These are phyloP conservation scores for Nylanderia fulva DNA, from an alignment of 1,140 invertebrate genomes.

Conservation along the genomic window DNA sequence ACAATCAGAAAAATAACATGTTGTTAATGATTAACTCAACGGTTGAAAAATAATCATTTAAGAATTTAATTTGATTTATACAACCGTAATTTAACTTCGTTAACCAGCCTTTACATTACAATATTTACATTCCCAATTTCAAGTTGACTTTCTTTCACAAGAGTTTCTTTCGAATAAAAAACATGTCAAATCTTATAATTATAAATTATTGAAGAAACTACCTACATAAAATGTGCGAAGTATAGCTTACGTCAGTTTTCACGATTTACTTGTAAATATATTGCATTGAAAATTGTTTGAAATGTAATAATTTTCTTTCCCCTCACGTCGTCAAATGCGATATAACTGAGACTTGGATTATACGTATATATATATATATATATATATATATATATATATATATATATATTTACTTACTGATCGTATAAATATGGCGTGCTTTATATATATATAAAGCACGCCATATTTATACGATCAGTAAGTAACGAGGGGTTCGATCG, in stretches of 20 bases:
- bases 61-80: background rate
- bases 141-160: background rate
- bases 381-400: no score
- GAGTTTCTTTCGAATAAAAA: background rate
- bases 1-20: background rate
- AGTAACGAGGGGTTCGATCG: slow-evolving; percentile 62
- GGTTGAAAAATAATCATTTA: background rate
- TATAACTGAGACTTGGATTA: background rate
- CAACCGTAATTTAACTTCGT: background rate
- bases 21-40: background rate
- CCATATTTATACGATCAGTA: slow-evolving; percentile 54
- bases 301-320: background rate
- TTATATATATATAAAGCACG: background rate
- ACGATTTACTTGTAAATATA: background rate
- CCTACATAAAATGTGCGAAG: background rate
- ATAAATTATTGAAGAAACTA: background rate
- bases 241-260: background rate
- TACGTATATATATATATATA: no score
- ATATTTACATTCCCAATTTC: background rate
- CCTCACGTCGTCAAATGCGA: background rate
- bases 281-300: background rate
- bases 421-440: no score
- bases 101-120: background rate
- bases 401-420: no score
- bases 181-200: background rate